Base-by-base conservation (phyloP, 2,888 invertebrate species). In the Linnaemya vulpina region DNA sequence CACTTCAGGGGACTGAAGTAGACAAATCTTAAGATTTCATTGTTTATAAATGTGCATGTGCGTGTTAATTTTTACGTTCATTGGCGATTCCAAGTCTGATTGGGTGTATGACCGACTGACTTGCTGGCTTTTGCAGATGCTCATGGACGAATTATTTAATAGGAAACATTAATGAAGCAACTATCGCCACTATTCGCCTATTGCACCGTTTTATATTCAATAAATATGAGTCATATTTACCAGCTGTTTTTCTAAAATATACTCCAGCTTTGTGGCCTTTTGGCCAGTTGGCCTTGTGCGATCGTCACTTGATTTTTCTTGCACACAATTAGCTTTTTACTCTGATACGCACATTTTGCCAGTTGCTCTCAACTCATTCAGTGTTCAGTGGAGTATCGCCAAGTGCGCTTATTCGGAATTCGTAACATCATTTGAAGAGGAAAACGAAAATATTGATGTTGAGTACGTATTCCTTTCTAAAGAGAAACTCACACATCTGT, bases 121-220 rank as follows among this genome's bases (percentile, higher is more conserved):
- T 46, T 46, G 22, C 11, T 63, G 38, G 17, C 46, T 49, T 15
- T 67, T 4, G 22, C 20, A 76, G 4, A 20, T 11, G 40, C 8
- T 17, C 10, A 46, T 15, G 5, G 35, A 67, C 73, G 60, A 58
- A 40, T 76, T 40, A 70, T 74, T 77, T 38, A 63, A 62, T 68
- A 40, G 15, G 15, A 46, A 46, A 46, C 15, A 46, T 46, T 3
- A 46, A 79, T 75, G 51, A 71, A 80, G 76, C 79, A 84, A 79
- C 70, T 84, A 68, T 35, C 43, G 58, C 65, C 58, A 70, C 55
- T 80, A 80, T 77, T 58, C 51, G 68, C 63, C 40, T 65, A 62
- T 74, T 78, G 62, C 70, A 58, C 65, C n/a, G 20, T 70, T 65
- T 68, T 80, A 71, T 83, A 65, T 77, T 75, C 65, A 70, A 62